phyloP scores from a whole-genome alignment of 2,888 invertebrate species.

The Masnerella sp. region DNA sequence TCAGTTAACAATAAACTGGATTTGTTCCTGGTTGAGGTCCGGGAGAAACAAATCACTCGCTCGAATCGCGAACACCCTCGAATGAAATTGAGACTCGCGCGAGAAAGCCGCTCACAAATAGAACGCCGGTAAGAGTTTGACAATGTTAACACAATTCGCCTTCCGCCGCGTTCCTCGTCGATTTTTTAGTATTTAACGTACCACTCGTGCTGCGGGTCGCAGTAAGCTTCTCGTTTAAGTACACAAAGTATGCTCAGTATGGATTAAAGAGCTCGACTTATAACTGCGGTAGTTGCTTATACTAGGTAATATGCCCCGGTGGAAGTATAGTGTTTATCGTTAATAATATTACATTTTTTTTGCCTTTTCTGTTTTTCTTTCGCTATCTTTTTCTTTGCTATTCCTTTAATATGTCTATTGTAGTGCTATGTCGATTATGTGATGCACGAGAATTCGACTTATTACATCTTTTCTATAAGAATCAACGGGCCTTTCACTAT shows the following conservation, averaged over 20 bases:
- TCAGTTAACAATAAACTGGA: slow-evolving; percentile 71
- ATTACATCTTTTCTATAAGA: slow-evolving; percentile 40
- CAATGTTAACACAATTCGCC: slow-evolving; percentile 62
- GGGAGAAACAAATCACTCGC: slow-evolving; percentile 52
- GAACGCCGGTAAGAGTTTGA: slow-evolving; percentile 62
- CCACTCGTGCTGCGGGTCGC: slow-evolving; percentile 66
- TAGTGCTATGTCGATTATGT: slow-evolving; percentile 57
- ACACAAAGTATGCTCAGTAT: slow-evolving; percentile 66
- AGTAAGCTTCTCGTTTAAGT: slow-evolving; percentile 66
- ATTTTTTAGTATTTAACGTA: slow-evolving; percentile 64
- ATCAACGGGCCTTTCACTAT: slow-evolving; percentile 26
- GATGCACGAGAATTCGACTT: slow-evolving; percentile 50
- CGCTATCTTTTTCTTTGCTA: slow-evolving; percentile 31
- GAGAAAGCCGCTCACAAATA: slow-evolving; percentile 54
- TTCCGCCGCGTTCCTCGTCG: slow-evolving; percentile 25
- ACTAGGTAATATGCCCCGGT: slow-evolving; percentile 71
- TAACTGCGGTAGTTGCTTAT: slow-evolving; percentile 67
- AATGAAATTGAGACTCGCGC: slow-evolving; percentile 31
- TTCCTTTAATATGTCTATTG: slow-evolving; percentile 53
- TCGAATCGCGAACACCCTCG: slow-evolving; percentile 49
- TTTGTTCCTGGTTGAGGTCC: slow-evolving; percentile 49
- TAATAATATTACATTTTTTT: slow-evolving; percentile 44
- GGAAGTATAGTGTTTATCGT: slow-evolving; percentile 67
- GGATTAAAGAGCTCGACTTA: slow-evolving; percentile 64
- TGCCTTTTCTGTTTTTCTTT: slow-evolving; percentile 9